Evolutionary conservation across 2,113 vertebrate species (phyloP).

Genomic region (Speoplatyrhinus poulsoni): DNA sequence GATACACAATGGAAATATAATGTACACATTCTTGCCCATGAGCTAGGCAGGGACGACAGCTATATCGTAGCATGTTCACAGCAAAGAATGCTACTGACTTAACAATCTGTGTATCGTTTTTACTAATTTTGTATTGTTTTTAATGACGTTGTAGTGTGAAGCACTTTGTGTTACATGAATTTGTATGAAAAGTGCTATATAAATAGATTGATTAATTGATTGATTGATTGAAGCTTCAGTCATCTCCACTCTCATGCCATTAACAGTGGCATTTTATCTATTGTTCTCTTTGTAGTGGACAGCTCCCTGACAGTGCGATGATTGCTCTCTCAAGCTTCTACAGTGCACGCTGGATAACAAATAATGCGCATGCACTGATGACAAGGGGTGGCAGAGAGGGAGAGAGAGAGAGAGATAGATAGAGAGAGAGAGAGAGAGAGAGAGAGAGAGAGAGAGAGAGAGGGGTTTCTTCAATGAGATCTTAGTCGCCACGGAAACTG

Average conservation of each 20-base stretch:
- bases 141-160: too few relatives aligned
- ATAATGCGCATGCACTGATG: neutral
- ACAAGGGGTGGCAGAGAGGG: neutral
- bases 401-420: neutral
- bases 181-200: too few relatives aligned
- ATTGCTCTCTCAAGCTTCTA: conserved; percentile 10
- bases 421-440: neutral
- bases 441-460: conserved; percentile 7
- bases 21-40: too few relatives aligned
- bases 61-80: neutral
- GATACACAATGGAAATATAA: too few relatives aligned
- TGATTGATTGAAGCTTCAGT: neutral
- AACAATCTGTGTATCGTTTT: neutral
- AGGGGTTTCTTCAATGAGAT: conserved; percentile 21
- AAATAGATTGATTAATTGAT: too few relatives aligned
- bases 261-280: neutral
- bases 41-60: too few relatives aligned
- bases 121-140: too few relatives aligned
- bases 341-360: neutral
- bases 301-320: conserved; percentile 7
- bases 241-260: neutral
- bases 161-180: too few relatives aligned
- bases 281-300: neutral
- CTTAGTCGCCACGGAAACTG: conserved; percentile 62
- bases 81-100: neutral